Base-by-base conservation (phyloP, 2,888 invertebrate genomes). In the Platerodrilus igneus region DNA sequence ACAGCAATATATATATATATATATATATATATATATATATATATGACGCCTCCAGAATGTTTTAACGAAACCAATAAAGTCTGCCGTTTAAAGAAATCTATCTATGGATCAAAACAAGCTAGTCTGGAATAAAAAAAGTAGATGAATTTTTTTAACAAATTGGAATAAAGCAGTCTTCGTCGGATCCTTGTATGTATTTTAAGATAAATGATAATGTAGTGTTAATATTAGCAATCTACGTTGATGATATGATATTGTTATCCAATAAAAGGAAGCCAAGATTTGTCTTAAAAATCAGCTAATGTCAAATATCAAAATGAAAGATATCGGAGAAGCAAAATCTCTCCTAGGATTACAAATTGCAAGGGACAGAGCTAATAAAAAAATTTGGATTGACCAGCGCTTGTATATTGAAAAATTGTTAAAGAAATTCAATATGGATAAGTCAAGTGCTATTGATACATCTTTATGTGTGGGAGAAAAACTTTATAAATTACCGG, bases 301-400 rank as follows among this genome's bases (percentile, higher is more conserved):
- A 10, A 23, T 23, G 23, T 9, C 7, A 23, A 23, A 23, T 23
- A 9, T 23, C 10, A 23, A 23, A 23, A 23, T 23, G 23, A 23
- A 23, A n/a, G n/a, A 23, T 10, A 23, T 23, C 10, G 23, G 23
- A 23, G 23, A 23, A 23, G 23, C 4, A 8, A 23, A 23, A 23
- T 23, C 23, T n/a, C n/a, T 23, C n/a, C 10, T 23, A 23, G 23
- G 23, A 23, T 23, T 23, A 9, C 4, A 5, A 6, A 23, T 23
- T 8, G 10, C 6, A 9, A 23, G 23, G 10, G 23, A 23, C 9
- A 23, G 23, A 9, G 4, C 23, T 6, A 23, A 9, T 23, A 23
- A 23, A 9, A 23, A 23, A 23, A 23, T 23, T n/a, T n/a, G n/a
- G n/a, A n/a, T n/a, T n/a, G n/a, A n/a, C n/a, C n/a, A n/a, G n/a